Percentiles rank a stretch among this genome's conserved stretches.
Conservation (phyloP, 92 coral and sea anemone genomes). For the Hydrozoanthus gracilis region DNA sequence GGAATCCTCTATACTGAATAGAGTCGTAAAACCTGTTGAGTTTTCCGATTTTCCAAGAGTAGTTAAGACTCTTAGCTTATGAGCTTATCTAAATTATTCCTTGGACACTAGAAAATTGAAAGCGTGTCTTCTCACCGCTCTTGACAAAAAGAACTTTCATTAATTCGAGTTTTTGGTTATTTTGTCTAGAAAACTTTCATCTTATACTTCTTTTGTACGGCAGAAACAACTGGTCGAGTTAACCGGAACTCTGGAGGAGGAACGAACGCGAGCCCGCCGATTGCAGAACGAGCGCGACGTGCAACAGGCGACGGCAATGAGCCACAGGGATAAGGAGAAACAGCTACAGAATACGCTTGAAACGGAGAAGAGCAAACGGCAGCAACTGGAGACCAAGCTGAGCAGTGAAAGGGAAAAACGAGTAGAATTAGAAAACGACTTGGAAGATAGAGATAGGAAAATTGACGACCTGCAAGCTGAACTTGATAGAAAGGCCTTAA, state of each 20-base stretch:
- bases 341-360: slow-evolving; percentile 81
- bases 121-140: too few species aligned
- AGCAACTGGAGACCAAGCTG: slow-evolving; percentile 66
- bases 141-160: too few species aligned
- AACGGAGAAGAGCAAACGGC: slow-evolving; percentile 69
- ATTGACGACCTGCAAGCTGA: slow-evolving; percentile 55
- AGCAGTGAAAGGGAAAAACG: slow-evolving; percentile 70
- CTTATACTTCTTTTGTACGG: background rate
- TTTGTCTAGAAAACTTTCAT: too few species aligned
- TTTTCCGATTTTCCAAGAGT: too few species aligned
- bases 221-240: slow-evolving; percentile 92
- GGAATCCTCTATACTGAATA: too few species aligned
- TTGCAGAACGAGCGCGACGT: slow-evolving; percentile 96
- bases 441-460: slow-evolving; percentile 54
- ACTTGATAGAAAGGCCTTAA: slow-evolving; percentile 46
- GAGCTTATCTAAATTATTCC: too few species aligned
- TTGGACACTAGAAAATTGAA: too few species aligned
- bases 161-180: too few species aligned
- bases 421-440: slow-evolving; percentile 60
- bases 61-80: too few species aligned
- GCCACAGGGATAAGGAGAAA: slow-evolving; percentile 84
- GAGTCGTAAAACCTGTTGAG: too few species aligned
- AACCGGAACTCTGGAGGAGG: slow-evolving; percentile 89
- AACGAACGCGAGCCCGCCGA: slow-evolving; percentile 85
- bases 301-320: slow-evolving; percentile 95